These are phyloP conservation scores for Isaurus tuberculatus DNA, from an alignment of 92 coral and sea anemone species.

Conservation along the genomic window DNA sequence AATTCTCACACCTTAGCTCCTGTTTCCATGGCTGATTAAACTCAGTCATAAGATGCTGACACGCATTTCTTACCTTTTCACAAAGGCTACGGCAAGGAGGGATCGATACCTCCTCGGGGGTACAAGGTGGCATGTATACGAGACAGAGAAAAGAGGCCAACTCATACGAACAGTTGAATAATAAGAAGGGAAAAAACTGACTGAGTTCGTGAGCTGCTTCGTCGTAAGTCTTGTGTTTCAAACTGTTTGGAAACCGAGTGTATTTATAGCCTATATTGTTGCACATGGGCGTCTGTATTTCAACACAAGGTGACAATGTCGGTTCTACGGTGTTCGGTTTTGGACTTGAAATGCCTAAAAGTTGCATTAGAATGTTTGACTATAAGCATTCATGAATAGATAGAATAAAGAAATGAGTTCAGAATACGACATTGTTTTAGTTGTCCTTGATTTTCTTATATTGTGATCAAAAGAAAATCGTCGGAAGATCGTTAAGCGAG, in stretches of 20 bases:
- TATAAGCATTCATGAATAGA: too few species aligned
- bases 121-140: slow-evolving; percentile 31
- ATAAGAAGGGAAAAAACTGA: slow-evolving; percentile 18
- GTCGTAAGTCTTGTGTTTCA: slow-evolving; percentile 25
- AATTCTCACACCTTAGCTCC: slow-evolving; percentile 28
- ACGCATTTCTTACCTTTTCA: slow-evolving; percentile 14
- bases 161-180: slow-evolving; percentile 34
- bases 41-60: slow-evolving; percentile 31
- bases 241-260: slow-evolving; percentile 26
- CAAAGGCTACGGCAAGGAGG: slow-evolving; percentile 35
- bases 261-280: slow-evolving; percentile 19
- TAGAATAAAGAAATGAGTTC: too few species aligned
- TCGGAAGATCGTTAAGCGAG: too few species aligned
- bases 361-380: background rate
- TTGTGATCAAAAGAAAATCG: too few species aligned
- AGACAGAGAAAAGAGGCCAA: slow-evolving; percentile 24
- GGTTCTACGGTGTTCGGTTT: slow-evolving; percentile 17
- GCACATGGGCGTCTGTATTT: slow-evolving; percentile 34
- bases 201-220: slow-evolving; percentile 27
- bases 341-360: slow-evolving; percentile 29
- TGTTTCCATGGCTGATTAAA: slow-evolving; percentile 21
- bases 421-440: too few species aligned
- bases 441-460: too few species aligned
- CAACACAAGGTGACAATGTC: background rate
- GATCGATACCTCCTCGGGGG: background rate